Conservation (phyloP, 2,888 invertebrate species). For the Cerastoderma edule region DNA sequence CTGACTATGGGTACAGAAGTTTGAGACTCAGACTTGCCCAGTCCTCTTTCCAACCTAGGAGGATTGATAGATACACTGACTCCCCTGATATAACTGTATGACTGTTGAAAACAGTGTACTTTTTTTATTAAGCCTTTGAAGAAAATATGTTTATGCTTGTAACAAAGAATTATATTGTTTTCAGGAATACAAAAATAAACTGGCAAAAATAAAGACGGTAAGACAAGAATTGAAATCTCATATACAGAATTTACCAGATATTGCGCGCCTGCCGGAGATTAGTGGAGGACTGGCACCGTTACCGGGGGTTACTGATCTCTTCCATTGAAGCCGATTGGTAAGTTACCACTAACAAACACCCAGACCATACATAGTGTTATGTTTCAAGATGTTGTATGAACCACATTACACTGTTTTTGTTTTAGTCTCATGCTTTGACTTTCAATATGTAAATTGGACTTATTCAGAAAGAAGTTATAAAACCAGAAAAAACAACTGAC, state of each 20-base stretch:
- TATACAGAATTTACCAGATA: constrained; percentile 95
- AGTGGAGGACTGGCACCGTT: constrained; percentile 96
- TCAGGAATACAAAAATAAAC: constrained; percentile 96
- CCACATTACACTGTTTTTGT: no score
- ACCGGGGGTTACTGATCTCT: constrained; percentile 97
- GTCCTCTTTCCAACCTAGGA: no score
- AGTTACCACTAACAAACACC: no score
- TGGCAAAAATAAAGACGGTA: constrained; percentile 93
- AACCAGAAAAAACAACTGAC: no score
- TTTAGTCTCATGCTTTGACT: no score
- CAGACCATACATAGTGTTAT: no score
- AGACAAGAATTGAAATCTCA: constrained; percentile 95
- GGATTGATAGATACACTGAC: no score
- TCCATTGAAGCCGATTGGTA: constrained; percentile 84
- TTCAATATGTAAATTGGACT: no score
- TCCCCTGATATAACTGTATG: no score
- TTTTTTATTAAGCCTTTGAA: not conserved
- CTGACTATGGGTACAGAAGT: no score
- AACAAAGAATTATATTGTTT: constrained; percentile 73
- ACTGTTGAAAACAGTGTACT: not conserved
- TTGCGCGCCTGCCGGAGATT: constrained; percentile 93
- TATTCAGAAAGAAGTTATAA: no score
- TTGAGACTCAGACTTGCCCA: no score
- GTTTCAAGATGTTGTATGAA: not conserved
- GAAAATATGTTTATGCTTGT: not conserved